phyloP scores from a whole-genome alignment of 2,888 invertebrate species.

The Nephrotoma guestfalica region DNA sequence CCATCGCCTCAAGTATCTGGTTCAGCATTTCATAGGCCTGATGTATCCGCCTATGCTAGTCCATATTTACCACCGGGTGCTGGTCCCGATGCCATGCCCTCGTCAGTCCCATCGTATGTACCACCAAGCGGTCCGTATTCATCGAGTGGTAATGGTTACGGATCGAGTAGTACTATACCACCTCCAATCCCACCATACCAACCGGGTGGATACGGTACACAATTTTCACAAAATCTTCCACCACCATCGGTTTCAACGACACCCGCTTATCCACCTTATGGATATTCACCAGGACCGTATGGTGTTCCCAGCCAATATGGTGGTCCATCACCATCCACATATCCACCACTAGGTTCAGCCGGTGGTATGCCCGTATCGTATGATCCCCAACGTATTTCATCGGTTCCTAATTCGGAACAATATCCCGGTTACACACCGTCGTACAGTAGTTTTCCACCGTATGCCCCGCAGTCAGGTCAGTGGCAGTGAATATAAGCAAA shows the following conservation, averaged over 20 bases:
- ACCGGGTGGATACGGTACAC: background rate
- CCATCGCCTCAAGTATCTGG: background rate
- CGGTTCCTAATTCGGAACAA: background rate
- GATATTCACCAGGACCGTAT: background rate
- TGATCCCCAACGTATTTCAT: background rate
- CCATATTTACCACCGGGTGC: background rate
- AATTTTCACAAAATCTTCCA: slow-evolving; percentile 3
- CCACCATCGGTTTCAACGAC: slow-evolving; percentile 3
- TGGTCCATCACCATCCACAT: slow-evolving; percentile 2
- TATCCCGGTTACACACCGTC: background rate
- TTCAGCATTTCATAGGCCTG: slow-evolving; percentile 9
- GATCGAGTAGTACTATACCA: background rate
- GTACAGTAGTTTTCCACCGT: slow-evolving; percentile 10
- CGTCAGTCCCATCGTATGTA: slow-evolving; percentile 2
- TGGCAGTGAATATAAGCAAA: slow-evolving; percentile 8
- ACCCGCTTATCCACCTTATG: slow-evolving; percentile 3
- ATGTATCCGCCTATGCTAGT: background rate
- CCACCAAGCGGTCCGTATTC: background rate
- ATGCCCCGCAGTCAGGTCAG: slow-evolving; percentile 10
- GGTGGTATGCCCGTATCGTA: background rate
- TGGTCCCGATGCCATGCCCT: background rate
- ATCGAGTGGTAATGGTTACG: background rate
- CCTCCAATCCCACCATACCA: slow-evolving; percentile 3
- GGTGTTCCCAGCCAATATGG: background rate
- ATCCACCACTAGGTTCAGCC: background rate